Evolutionary conservation across 2,888 invertebrate species (phyloP).

Genomic region (Mimachlamys varia): DNA sequence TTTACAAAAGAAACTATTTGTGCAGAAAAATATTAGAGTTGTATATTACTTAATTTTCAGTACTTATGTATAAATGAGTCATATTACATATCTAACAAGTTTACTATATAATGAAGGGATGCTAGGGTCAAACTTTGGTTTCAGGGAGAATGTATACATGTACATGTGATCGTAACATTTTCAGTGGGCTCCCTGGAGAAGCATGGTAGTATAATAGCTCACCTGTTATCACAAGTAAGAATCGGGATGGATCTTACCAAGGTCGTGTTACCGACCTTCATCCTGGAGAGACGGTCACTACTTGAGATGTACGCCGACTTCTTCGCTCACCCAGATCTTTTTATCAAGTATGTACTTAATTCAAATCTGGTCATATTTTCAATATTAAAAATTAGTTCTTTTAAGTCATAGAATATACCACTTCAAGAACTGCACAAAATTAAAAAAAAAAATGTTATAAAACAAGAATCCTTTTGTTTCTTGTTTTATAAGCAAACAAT

Average conservation of each 20-base stretch:
- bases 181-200: conserved; percentile 94
- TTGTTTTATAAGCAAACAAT: too few relatives aligned
- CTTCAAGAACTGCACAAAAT: too few relatives aligned
- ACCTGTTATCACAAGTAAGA: conserved; percentile 97
- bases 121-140: background rate
- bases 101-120: background rate
- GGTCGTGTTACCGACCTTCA: conserved; percentile 98
- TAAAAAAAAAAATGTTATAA: too few relatives aligned
- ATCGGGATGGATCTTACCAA: conserved; percentile 99
- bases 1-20: background rate
- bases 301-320: conserved; percentile 99
- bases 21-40: too few relatives aligned
- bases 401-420: background rate
- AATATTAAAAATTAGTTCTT: background rate
- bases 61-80: too few relatives aligned
- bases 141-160: background rate
- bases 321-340: conserved; percentile 99
- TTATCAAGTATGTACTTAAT: conserved; percentile 87
- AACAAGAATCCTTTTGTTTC: too few relatives aligned
- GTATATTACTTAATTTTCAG: too few relatives aligned
- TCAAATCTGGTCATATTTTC: too few relatives aligned
- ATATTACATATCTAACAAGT: background rate
- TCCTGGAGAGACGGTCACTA: conserved; percentile 96
- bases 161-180: background rate
- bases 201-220: conserved; percentile 98